Conservation (phyloP, 2,797 vertebrate species). For the Eupleurogrammus muticus region DNA sequence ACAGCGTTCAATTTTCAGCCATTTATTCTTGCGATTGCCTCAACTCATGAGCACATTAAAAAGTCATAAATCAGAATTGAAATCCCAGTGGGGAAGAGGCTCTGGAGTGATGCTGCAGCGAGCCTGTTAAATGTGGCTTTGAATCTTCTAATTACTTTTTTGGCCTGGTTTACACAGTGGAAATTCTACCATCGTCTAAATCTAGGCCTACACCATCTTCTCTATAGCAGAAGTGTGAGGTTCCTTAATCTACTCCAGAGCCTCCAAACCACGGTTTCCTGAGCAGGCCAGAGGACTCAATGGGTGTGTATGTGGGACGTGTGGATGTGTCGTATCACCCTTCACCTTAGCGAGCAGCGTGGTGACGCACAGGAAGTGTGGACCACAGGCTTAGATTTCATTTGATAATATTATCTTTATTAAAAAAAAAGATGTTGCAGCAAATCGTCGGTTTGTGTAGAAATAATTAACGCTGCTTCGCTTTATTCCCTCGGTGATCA, state of each 20-base stretch:
- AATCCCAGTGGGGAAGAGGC: conserved; percentile 51
- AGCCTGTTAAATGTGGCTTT: conserved; percentile 62
- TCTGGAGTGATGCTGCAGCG: conserved; percentile 50
- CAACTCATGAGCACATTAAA: conserved; percentile 72
- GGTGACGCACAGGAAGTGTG: conserved; percentile 39
- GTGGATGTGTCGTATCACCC: conserved; percentile 72
- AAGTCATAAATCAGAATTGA: conserved; percentile 72
- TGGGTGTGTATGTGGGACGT: conserved; percentile 58
- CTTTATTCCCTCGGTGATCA: conserved; percentile 35
- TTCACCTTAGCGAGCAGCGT: conserved; percentile 51
- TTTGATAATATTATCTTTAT: not conserved
- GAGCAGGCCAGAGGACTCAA: conserved; percentile 68
- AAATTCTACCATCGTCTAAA: conserved; percentile 10
- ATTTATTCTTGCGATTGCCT: conserved; percentile 63
- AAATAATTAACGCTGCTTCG: conserved; percentile 31
- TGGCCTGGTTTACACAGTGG: conserved; percentile 40
- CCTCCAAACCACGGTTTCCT: conserved; percentile 55
- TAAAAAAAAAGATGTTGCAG: not conserved
- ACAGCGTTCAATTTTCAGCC: conserved; percentile 52
- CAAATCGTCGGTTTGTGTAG: not conserved
- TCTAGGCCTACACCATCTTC: no score
- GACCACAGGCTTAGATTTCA: not conserved
- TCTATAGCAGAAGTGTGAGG: no score
- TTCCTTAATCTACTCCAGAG: conserved; percentile 62
- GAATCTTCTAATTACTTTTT: conserved; percentile 38